A percentile compares a stretch with the other conserved stretches of the same genome.
Evolutionary conservation across 2,888 invertebrate genomes (phyloP).

Genomic region (Malthinus seriepunctatus): DNA sequence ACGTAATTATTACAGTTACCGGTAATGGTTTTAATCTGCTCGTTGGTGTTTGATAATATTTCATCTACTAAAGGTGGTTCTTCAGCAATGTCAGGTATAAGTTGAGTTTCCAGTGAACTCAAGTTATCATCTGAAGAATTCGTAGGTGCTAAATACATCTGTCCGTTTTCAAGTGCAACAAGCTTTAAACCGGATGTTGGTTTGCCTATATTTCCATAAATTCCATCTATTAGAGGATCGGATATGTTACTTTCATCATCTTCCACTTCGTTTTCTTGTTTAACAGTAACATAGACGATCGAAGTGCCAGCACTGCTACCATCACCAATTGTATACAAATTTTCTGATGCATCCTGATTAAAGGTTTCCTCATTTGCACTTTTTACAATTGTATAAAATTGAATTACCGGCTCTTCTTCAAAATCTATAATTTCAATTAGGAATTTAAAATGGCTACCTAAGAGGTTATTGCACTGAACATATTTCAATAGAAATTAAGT

Average conservation of each 20-base stretch:
- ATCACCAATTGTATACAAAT: conserved; percentile 27
- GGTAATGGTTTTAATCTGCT: conserved; percentile 12
- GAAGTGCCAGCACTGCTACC: conserved; percentile 16
- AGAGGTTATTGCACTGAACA: too few species aligned
- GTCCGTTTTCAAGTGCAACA: conserved; percentile 36
- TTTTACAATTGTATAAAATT: conserved; percentile 40
- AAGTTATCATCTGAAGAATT: conserved; percentile 26
- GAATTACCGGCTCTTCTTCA: conserved; percentile 34
- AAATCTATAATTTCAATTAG: conserved; percentile 3
- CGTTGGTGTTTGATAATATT: background rate
- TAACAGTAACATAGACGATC: conserved; percentile 20
- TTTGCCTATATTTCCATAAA: conserved; percentile 1
- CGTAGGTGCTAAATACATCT: conserved; percentile 35
- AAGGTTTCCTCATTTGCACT: conserved; percentile 2
- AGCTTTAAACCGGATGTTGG: conserved; percentile 33
- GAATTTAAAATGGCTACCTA: conserved; percentile 8
- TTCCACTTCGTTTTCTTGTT: conserved; percentile 41
- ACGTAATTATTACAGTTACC: conserved; percentile 3
- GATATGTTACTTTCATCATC: conserved; percentile 38
- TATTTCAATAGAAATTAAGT: too few species aligned
- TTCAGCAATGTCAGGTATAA: conserved; percentile 13
- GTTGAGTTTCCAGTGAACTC: conserved; percentile 22
- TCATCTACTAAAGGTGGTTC: conserved; percentile 15
- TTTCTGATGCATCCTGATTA: conserved; percentile 10
- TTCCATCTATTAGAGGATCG: conserved; percentile 6